Evolutionary conservation across 2,113 vertebrate genomes (phyloP).

Genomic region (Laterallus jamaicensis): DNA sequence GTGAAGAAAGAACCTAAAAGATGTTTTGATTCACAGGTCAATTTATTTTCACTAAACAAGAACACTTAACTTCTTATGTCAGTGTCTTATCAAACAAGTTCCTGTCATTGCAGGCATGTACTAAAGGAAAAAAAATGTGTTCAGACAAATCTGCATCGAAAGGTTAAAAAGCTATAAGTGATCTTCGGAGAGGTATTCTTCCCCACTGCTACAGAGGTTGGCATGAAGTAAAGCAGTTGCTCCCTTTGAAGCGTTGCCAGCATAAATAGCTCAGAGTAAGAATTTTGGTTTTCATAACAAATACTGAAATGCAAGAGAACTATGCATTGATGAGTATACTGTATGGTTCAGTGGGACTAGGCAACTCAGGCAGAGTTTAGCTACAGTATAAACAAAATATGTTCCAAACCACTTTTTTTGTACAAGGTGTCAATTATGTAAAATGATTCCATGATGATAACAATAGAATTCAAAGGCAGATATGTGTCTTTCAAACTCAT

Average conservation of each 20-base stretch:
- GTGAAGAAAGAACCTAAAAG: slow-evolving; percentile 8
- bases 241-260: slow-evolving; percentile 67
- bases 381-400: slow-evolving; percentile 50
- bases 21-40: slow-evolving; percentile 12
- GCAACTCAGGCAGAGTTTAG: slow-evolving; percentile 33
- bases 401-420: slow-evolving; percentile 11
- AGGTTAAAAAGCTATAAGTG: slow-evolving; percentile 63
- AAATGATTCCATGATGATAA: slow-evolving; percentile 4
- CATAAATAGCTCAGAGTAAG: slow-evolving; percentile 67
- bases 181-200: slow-evolving; percentile 64
- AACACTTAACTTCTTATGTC: neutral
- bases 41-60: slow-evolving; percentile 29
- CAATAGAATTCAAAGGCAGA: slow-evolving; percentile 39
- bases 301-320: slow-evolving; percentile 60
- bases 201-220: slow-evolving; percentile 55
- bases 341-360: slow-evolving; percentile 34
- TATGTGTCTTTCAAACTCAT: slow-evolving; percentile 28
- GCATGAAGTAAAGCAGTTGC: slow-evolving; percentile 50
- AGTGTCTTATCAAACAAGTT: slow-evolving; percentile 13
- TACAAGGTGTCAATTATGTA: slow-evolving; percentile 41
- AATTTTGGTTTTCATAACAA: slow-evolving; percentile 68
- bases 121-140: slow-evolving; percentile 53
- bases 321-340: slow-evolving; percentile 50
- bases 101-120: slow-evolving; percentile 49
- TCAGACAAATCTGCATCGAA: slow-evolving; percentile 56